Base-by-base conservation (phyloP, 2,888 invertebrate genomes). In the Nomada hirtipes region DNA sequence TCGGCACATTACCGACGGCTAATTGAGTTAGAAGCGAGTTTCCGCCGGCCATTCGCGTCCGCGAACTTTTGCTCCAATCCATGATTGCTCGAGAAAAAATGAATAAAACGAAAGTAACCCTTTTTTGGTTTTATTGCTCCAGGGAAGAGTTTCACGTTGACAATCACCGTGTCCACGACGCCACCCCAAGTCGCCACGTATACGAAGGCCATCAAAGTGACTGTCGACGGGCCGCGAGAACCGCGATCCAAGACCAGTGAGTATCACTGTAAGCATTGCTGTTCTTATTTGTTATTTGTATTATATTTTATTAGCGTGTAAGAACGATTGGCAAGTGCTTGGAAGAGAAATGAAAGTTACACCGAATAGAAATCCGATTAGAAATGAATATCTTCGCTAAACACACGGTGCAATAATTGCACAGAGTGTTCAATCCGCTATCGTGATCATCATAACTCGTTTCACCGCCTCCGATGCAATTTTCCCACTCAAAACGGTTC, bases 61-160 rank as follows among this genome's bases (percentile, higher is more conserved):
- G 76, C 89, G 88, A 92, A 92, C 90, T 91, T 92, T 85, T 83
- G 82, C 64, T 76, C 79, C 80, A 76, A 86, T 88, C 63, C 81
- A 60, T 73, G 55, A 72, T 75, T 72, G 72, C 42, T 42, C 23
- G 42, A 55, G 59, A 26, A 26, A n/a, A 67, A 36, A 42, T 11
- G 15, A 53, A 53, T 60, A 70, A 57, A 76, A 36, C 26, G n/a
- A 4, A 36, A 36, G 23, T 36, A 47, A n/a, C 29, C 4, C 23
- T 23, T 9, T 20, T 18, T 20, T 18, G 36, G n/a, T 55, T 55
- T 20, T 23, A 18, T 18, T 85, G 82, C 88, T 88, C 47, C 96
- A 99, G 99, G 99, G 91, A 99, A 99, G 94, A 99, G 98, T 92
- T 99, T 99, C 94, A 98, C 98, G 79, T 94, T 99, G 93, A 98